A percentile compares a stretch with the other conserved stretches of the same genome.
phyloP scores from a whole-genome alignment of 2,113 vertebrate genomes.

The Anser brachyrhynchus region DNA sequence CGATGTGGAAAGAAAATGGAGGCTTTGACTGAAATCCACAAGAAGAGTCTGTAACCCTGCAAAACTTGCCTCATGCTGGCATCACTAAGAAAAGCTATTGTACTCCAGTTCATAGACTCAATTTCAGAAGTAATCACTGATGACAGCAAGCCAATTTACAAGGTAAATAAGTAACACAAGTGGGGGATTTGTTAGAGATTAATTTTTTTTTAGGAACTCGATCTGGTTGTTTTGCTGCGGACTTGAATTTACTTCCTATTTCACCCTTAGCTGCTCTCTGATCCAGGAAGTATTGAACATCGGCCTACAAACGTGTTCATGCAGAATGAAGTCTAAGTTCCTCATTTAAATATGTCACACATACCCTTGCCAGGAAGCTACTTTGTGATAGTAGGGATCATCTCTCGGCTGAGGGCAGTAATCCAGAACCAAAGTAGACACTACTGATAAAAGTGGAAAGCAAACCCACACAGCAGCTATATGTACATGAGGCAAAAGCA shows the following conservation, averaged over 20 bases:
- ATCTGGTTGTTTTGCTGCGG: neutral
- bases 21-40: neutral
- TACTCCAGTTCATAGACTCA: neutral
- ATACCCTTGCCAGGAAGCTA: neutral
- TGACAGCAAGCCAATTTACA: neutral
- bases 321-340: neutral
- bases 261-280: neutral
- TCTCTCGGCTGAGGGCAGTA: neutral
- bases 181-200: neutral
- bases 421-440: neutral
- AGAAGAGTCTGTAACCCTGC: neutral
- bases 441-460: neutral
- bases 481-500: neutral
- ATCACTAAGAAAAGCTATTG: neutral
- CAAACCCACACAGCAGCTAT: neutral
- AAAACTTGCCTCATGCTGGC: neutral
- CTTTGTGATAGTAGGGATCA: neutral
- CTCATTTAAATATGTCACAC: neutral
- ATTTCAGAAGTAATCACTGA: neutral
- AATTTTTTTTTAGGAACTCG: neutral
- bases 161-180: neutral
- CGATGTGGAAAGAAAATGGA: neutral
- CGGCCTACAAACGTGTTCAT: neutral
- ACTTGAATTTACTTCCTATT: neutral
- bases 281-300: neutral